Percentiles rank a stretch among this genome's conserved stretches.
These are phyloP conservation scores for Turdus rufiventris DNA, from an alignment of 2,113 vertebrate genomes.

Conservation along the genomic window DNA sequence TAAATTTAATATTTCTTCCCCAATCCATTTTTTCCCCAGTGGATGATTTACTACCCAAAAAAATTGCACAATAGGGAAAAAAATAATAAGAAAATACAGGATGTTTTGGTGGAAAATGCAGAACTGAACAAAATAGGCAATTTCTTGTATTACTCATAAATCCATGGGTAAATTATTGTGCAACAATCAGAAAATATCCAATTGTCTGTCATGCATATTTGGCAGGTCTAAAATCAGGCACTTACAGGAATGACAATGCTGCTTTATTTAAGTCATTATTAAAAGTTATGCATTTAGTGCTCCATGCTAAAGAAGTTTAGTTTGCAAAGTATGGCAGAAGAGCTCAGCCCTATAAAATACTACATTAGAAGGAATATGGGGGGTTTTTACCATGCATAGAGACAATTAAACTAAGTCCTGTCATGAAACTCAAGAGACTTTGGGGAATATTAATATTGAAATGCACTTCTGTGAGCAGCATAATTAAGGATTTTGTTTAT, in stretches of 20 bases:
- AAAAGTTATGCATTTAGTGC: neutral
- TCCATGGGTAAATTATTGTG: neutral
- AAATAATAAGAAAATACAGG: neutral
- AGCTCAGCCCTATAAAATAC: neutral
- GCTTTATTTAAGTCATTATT: neutral
- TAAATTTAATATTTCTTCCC: neutral
- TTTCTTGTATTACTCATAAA: neutral
- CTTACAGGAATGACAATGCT: neutral
- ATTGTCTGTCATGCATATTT: neutral
- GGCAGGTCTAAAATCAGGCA: neutral
- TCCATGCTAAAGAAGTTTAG: neutral
- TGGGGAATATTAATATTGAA: neutral
- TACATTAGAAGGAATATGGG: neutral
- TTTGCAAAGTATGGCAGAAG: neutral
- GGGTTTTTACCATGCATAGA: neutral
- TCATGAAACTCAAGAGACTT: neutral
- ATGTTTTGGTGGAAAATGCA: neutral
- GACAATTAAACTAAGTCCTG: neutral
- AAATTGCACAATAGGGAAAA: neutral
- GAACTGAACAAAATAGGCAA: neutral
- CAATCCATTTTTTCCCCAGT: neutral
- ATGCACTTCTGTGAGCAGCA: neutral
- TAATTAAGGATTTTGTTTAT: neutral
- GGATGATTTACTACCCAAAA: neutral
- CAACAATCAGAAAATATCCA: neutral